Base-by-base conservation (phyloP, 1,140 invertebrate genomes). In the Atta texana region DNA sequence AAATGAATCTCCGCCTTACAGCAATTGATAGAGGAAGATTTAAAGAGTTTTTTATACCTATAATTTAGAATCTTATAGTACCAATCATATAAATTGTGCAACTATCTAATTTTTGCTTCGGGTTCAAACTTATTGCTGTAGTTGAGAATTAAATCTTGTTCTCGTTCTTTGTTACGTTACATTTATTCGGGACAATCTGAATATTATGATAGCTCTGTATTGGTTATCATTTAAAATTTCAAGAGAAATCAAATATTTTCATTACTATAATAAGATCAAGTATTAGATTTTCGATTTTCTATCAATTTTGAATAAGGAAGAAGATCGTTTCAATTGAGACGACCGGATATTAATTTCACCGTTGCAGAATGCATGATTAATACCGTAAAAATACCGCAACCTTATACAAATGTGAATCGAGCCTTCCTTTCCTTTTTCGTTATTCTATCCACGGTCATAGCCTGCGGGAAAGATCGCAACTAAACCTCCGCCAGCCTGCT, bases 121-220 rank as follows among this genome's bases (percentile, higher is more conserved):
- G 8, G 39, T 39, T 39, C 34, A 8, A 39, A 39, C 49, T 51
- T 28, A 24, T 44, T 44, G 51, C 31, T 55, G n/a, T 51, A 84
- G 78, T 89, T 10, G 2, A 44, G 8, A 84, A 89, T 90, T 78
- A 87, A 87, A 89, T 74, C n/a, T 31, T 31, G 8, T 77, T 66
- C 51, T 66, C 51, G 21, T 24, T 18, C 7, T 31, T 2, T 44
- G 24, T 24, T 24, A 24, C 5, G 16, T 12, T 24, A 51, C 18
- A n/a, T 24, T 49, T 10, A 10, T 39, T n/a, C 18, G 21, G 31
- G 31, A 39, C n/a, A 28, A 34, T 34, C 31, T 61, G 21, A 57
- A 31, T 44, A 59, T 71, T 24, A 6, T 6, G 12, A 7, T 66
- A 49, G 3, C 2, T 34, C 28, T 49, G n/a, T 5, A 4, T 77